Evolutionary conservation across 2,888 invertebrate species (phyloP), one percentile per base, ranked within the genome.

Genomic region (Fissipunctia ypsillon): DNA sequence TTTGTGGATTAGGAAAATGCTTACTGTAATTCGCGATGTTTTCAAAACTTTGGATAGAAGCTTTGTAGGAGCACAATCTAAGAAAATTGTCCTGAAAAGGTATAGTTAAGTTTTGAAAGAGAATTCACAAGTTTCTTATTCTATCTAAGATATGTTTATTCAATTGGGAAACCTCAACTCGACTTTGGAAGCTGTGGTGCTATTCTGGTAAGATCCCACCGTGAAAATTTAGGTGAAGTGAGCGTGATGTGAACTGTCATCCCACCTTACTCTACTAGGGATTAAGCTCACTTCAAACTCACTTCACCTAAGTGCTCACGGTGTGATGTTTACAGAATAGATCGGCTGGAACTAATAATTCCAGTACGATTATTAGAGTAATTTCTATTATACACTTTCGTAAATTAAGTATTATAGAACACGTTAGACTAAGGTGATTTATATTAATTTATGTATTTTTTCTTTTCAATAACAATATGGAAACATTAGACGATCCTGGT

Each of bases 401-500:
- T 54, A 70, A 48, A 50, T 64, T 85, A 78, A 76, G 69, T 71
- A 59, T 63, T 52, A 28, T 73, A 73, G 68, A 66, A 57, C 72
- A 41, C 41, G 28, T 61, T 83, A 83, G 78, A 57, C 70, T 77
- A 81, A 84, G 84, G 85, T 84, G 78, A 76, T 87, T 69, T 83
- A 76, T 84, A 92, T 90, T 93, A 94, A 95, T 92, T 84, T 84
- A 87, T 93, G 89, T 93, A 90, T 94, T 95, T 95, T 95, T 92
- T 94, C 89, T 95, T 95, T 96, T 93, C 95, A 95, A 93, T 93
- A 93, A 94, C 95, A 91, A 94, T 92, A 81, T 94, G 95, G 95
- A 92, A 92, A 90, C 93, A 90, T 91, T 95, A 96, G 96, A 96
- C 89, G 95, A 95, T 91, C 93, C 95, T 92, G 96, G 96, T 96